Evolutionary conservation across 2,888 invertebrate genomes (phyloP).

Genomic region (Acrobeloides nanus): DNA sequence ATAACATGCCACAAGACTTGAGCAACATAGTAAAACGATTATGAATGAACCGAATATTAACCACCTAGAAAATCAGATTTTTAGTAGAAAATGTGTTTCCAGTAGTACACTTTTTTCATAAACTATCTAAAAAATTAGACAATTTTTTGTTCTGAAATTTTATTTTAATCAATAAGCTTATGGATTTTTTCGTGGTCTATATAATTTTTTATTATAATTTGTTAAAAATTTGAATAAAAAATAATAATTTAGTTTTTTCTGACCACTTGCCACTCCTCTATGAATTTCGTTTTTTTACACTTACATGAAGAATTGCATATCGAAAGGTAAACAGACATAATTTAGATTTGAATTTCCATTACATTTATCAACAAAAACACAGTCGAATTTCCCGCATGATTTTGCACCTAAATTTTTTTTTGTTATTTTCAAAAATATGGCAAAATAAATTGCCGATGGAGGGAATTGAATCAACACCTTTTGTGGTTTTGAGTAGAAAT

Average conservation of each 20-base stretch:
- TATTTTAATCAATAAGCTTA: no score
- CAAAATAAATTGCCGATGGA: slow-evolving; percentile 9
- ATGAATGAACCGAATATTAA: slow-evolving; percentile 34
- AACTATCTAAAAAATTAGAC: no score
- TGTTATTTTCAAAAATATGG: slow-evolving; percentile 7
- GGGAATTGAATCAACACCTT: slow-evolving; percentile 1
- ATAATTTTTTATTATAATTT: no score
- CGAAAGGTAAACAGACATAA: slow-evolving; percentile 37
- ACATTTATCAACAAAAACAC: slow-evolving; percentile 40
- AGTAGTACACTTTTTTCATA: no score
- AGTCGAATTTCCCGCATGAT: slow-evolving; percentile 41
- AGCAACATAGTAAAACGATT: slow-evolving; percentile 34
- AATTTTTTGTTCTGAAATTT: no score
- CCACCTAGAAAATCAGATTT: slow-evolving; percentile 35
- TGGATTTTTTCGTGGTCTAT: no score
- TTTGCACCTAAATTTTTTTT: slow-evolving; percentile 33
- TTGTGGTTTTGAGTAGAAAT: no score
- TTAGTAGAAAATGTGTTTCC: no score
- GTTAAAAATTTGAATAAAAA: no score
- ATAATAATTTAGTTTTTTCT: no score
- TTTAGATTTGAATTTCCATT: slow-evolving; percentile 27
- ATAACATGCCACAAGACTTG: slow-evolving; percentile 40
- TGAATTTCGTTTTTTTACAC: no score
- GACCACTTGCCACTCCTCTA: no score
- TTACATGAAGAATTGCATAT: slow-evolving; percentile 25